Base-by-base conservation (phyloP, 2,113 vertebrate genomes). In the Solenodon paradoxus region DNA sequence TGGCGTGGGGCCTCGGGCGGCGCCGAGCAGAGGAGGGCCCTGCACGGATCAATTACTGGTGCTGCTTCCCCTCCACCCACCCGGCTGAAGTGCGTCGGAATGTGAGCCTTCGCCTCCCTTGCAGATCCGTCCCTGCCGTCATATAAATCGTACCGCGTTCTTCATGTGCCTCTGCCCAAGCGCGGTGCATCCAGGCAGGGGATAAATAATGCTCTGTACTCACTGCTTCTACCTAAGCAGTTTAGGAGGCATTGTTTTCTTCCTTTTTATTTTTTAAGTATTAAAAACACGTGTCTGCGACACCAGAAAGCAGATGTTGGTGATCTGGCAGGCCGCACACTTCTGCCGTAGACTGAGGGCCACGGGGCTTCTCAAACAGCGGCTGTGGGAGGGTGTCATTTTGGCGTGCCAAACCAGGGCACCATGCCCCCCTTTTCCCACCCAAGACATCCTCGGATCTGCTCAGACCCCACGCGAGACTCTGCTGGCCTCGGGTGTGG, bases 161-260 rank as follows among this genome's bases (percentile, higher is more conserved):
- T n/a, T n/a, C n/a, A 8, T 12, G 53, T 49, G 45, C 87, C 57
- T 63, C 84, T 53, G 51, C 28, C 66, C 22, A 9, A 30, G 95
- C 7, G 0, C 38, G 1, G 28, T 13, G 32, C 63, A 49, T 45
- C 74, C 35, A 80, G 87, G 90, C 68, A 64, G 47, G 61, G 30
- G 83, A 75, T 87, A 87, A 92, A 53, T 90, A 84, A 87, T 22
- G 26, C 68, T 66, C 77, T 19, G 22, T 55, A 9, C 90, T 81
- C 71, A 1, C 77, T 77, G 80, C 92, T 95, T 77, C 77, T 85
- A 90, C 95, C 88, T 87, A 30, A 87, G 80, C 88, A 53, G 53
- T 81, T 94, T 80, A 84, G 94, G 92, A 94, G 74, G 42, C 71
- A 32, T 61, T 61, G 66, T 93, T 94, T 79, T 28, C 35, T 63